Evolutionary conservation across 2,113 vertebrate species (phyloP).

Genomic region (Myrmecophaga tridactyla): DNA sequence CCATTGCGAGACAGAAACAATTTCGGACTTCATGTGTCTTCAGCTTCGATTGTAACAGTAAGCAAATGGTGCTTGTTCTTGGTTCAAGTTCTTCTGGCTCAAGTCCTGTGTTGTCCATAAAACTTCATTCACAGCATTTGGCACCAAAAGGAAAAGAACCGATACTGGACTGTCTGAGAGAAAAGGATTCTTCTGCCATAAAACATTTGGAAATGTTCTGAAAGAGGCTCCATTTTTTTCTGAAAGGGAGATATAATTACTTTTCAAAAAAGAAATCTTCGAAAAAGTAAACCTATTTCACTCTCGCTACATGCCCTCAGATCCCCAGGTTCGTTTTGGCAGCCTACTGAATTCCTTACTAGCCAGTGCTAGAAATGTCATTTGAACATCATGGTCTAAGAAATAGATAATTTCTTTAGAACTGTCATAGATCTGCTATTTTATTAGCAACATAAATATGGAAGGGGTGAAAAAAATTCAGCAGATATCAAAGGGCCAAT

Average conservation of each 20-base stretch:
- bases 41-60: neutral
- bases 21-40: neutral
- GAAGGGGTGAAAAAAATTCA: neutral
- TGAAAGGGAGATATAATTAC: neutral
- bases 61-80: neutral
- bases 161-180: too few species aligned
- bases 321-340: neutral
- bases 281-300: neutral
- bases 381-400: constrained; percentile 13
- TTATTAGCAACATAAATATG: constrained; percentile 18
- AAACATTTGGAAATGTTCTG: neutral
- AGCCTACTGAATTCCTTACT: neutral
- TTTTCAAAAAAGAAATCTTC: neutral
- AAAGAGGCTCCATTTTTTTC: neutral
- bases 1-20: neutral
- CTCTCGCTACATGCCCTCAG: neutral
- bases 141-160: neutral
- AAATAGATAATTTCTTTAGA: constrained; percentile 11
- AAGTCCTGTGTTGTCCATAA: neutral
- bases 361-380: neutral
- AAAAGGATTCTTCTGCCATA: neutral
- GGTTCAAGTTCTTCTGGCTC: neutral
- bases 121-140: neutral
- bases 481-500: neutral
- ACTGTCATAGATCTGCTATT: neutral